These are phyloP conservation scores for Gobio gobio DNA, from an alignment of 2,113 vertebrate species.

Conservation along the genomic window DNA sequence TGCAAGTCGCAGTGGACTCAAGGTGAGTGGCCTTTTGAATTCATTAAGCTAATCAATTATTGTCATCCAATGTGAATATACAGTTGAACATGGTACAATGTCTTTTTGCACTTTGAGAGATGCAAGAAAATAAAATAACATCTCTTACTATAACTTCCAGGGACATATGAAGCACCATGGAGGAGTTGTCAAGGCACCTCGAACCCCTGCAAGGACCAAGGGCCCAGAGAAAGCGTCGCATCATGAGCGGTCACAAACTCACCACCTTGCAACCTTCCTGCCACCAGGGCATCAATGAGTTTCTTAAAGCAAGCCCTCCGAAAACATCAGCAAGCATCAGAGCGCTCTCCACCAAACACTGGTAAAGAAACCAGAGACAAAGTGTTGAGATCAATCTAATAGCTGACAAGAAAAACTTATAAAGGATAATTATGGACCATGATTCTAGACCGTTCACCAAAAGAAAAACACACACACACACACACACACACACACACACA, in stretches of 20 bases:
- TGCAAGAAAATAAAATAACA: neutral
- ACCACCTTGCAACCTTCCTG: slow-evolving; percentile 65
- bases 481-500: too few relatives aligned
- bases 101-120: neutral
- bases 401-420: slow-evolving; percentile 27
- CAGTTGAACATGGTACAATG: neutral
- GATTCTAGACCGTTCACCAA: neutral
- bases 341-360: slow-evolving; percentile 47
- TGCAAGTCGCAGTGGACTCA: slow-evolving; percentile 79
- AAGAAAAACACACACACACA: neutral
- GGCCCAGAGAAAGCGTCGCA: slow-evolving; percentile 62
- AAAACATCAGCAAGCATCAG: slow-evolving; percentile 65
- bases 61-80: neutral
- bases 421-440: neutral
- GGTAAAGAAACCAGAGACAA: neutral
- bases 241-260: slow-evolving; percentile 59
- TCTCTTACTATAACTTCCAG: slow-evolving; percentile 56
- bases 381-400: neutral
- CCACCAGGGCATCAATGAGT: slow-evolving; percentile 73
- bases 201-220: slow-evolving; percentile 67
- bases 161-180: slow-evolving; percentile 82
- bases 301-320: slow-evolving; percentile 78
- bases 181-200: slow-evolving; percentile 67
- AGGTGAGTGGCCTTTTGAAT: slow-evolving; percentile 64
- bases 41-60: neutral